Evolutionary conservation across 2,888 invertebrate genomes (phyloP), one percentile per base, ranked within the genome.

Genomic region (Cybosia mesomella): DNA sequence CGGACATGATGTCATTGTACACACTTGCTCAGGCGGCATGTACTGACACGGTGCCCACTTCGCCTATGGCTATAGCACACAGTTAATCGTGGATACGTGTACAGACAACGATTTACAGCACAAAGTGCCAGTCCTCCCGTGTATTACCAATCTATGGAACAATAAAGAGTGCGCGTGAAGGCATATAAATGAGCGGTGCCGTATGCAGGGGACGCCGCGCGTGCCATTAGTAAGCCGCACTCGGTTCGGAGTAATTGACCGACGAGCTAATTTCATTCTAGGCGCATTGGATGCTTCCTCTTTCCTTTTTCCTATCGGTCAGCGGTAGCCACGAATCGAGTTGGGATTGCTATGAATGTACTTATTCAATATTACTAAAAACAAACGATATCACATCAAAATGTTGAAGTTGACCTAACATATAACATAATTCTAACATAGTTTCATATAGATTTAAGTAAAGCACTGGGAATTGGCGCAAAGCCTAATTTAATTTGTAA

Each of bases 241-340:
- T 86, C 85, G 89, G 87, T 86, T 83, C 90, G 93, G 90, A 94
- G 94, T 93, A 95, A 95, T 95, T 93, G 94, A 94, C 94, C 94
- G 93, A 83, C 90, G 87, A 85, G 91, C 91, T 94, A 92, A 94
- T 95, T 91, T 93, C 91, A 95, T 94, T 94, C 94, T 90, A 93
- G 84, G 82, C 93, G 92, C 94, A 93, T 94, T 89, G 88, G 86
- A 78, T 85, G 92, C 92, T 95, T 95, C 94, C 94, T 95, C 94
- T 94, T 95, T 93, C 94, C 94, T 94, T 91, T 94, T 95, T 94
- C 94, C 94, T 94, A 95, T 94, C 94, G 94, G 94, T 93, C 94
- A 94, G 88, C 89, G 86, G 85, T 88, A 87, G 83, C 86, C 89
- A 88, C 89, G 87, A 87, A 90, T 85, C 88, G 82, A 81, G 79